Evolutionary conservation across 2,113 vertebrate species (phyloP), one percentile per base, ranked within the genome.

Genomic region (Otus sunia): DNA sequence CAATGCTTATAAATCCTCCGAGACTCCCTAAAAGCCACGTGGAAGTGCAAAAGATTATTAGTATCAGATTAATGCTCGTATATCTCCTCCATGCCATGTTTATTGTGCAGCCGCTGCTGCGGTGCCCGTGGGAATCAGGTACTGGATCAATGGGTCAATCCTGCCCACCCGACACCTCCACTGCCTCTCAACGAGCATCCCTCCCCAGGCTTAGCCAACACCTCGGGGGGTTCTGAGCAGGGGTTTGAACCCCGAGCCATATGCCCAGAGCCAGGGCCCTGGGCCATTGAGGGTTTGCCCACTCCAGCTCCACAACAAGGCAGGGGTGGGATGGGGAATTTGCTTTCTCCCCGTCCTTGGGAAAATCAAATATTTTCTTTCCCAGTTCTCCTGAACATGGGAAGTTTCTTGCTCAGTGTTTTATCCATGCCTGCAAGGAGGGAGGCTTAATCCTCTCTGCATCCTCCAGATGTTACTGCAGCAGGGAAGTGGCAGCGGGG

Each of bases 281-380:
- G 32, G 43, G 50, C 58, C n/a, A n/a, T 3, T 0, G 9, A 45
- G n/a, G 7, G n/a, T 55, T 32, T 43, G n/a, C 56, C 30, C 20
- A 15, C 29, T 6, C 25, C 6, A 0, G 23, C 52, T 36, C 41
- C 0, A 0, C 1, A 1, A 15, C 1, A 1, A 47, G 25, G 26
- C 43, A 53, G 52, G 50, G 32, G 41, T 0, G 4, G 73, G 73
- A 7, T 2, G 6, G 15, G 5, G 41, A 41, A 69, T n/a, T 36
- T 10, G 5, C 4, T 89, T 92, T 32, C 45, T 84, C 11, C 63
- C 16, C 10, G 26, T 63, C 60, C 23, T 19, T 12, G 39, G 37
- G 34, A 72, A 68, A 63, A 52, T 2, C 1, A 6, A 29, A 3
- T 5, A 3, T 49, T 74, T 75, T 37, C 32, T 68, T 50, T 21